phyloP scores from a whole-genome alignment of 2,888 invertebrate species.

The Rhabditoides inermis region DNA sequence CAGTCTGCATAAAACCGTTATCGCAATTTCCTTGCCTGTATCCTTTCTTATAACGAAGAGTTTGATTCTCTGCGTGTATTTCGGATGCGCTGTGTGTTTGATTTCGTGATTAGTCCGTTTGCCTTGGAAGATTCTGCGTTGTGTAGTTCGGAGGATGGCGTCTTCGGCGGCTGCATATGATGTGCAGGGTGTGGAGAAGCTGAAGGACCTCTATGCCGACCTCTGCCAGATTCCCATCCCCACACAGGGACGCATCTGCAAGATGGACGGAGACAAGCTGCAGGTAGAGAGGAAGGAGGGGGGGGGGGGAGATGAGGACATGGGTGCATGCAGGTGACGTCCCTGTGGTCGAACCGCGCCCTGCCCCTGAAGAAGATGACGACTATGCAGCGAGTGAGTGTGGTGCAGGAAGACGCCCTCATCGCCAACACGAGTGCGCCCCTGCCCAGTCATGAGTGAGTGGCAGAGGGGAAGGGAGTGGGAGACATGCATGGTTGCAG shows the following conservation, averaged over 20 bases:
- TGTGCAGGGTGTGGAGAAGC: conserved; percentile 18
- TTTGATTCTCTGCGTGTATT: no score
- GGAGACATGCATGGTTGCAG: conserved; percentile 14
- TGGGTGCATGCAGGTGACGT: conserved; percentile 33
- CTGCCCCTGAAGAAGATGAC: conserved; percentile 30
- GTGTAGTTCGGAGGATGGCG: neutral
- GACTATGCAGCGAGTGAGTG: conserved; percentile 17
- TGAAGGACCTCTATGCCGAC: conserved; percentile 37
- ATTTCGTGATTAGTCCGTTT: no score
- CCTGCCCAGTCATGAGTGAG: conserved; percentile 28
- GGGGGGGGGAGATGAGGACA: no score
- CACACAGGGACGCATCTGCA: conserved; percentile 23
- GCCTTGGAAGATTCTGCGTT: no score
- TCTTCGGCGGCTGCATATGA: conserved; percentile 19
- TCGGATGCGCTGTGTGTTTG: no score
- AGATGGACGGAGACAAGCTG: conserved; percentile 8
- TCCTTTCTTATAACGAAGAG: no score
- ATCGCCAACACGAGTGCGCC: conserved; percentile 25
- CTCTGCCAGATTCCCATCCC: conserved; percentile 32
- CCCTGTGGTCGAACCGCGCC: conserved; percentile 39
- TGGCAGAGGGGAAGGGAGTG: neutral
- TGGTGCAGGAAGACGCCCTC: conserved; percentile 18
- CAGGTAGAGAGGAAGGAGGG: no score
- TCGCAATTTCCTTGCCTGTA: no score
- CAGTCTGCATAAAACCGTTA: no score